Evolutionary conservation across 2,797 vertebrate species (phyloP).

Genomic region (Rhinoraja longicauda): DNA sequence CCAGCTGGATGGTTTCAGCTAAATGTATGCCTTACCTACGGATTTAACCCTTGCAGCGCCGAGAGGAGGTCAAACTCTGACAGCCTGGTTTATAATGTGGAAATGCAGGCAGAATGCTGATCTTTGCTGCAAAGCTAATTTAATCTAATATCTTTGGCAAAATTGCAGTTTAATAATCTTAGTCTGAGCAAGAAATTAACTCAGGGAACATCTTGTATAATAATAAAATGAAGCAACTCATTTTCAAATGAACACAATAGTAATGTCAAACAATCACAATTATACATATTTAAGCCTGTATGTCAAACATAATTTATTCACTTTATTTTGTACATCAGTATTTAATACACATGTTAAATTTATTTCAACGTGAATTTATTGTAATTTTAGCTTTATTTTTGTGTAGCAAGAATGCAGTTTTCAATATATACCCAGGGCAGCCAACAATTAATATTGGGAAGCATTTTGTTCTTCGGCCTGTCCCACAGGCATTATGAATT

Average conservation of each 20-base stretch:
- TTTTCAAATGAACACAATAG: neutral
- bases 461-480: neutral
- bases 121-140: neutral
- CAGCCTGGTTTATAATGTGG: conserved; percentile 4
- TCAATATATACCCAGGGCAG: neutral
- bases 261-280: neutral
- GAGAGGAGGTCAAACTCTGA: conserved; percentile 4
- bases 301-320: neutral
- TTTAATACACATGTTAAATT: neutral
- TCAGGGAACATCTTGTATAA: neutral
- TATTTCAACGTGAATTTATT: neutral
- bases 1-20: conserved; percentile 25
- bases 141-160: neutral
- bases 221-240: neutral
- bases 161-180: conserved; percentile 22
- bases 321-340: neutral
- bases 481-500: too few relatives aligned
- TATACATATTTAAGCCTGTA: neutral
- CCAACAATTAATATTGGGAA: neutral
- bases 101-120: neutral
- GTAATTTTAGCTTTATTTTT: neutral
- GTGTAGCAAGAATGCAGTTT: neutral
- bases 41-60: conserved; percentile 27
- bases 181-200: conserved; percentile 9
- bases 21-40: conserved; percentile 33